Evolutionary conservation across 2,888 invertebrate genomes (phyloP), one percentile per base, ranked within the genome.

Genomic region (Autographa gamma): DNA sequence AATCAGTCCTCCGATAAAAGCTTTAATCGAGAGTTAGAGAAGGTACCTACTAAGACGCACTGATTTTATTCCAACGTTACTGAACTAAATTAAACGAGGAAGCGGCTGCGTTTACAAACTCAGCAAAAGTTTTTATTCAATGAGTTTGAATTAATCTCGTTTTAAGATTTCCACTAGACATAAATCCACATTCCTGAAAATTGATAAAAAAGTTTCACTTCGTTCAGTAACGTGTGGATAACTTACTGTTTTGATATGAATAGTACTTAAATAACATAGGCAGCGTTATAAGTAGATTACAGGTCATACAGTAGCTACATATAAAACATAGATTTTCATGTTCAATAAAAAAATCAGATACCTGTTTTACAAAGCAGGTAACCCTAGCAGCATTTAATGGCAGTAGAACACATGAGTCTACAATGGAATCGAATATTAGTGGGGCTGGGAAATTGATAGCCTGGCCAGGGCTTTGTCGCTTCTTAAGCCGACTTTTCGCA

Each of bases 1-100:
- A 95, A 95, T 95, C 95, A 95, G 94, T 92, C 92, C 91, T 90
- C 90, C 92, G 94, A 95, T 95, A 95, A 94, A 95, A 94, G 93
- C 94, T 93, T 94, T 94, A 95, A 95, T 95, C 95, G 93, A 86
- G 92, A 92, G 91, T 93, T 93, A 91, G 92, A 89, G 87, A 73
- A 80, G 79, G 86, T 91, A 93, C 90, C 90, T 89, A 90, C 88
- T 81, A 76, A 82, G 85, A 88, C 88, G 87, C 86, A 90, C 90
- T 91, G 91, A 90, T 90, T 91, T 89, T 87, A 86, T 89, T 88
- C 88, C 86, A 79, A 85, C 87, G 85, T 89, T 85, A 86, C 87
- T 83, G 87, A 87, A 90, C 89, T 90, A 89, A 90, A 90, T 91
- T 89, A 89, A 89, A 89, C 87, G 84, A 86, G 85, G 79, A 84